Base-by-base conservation (phyloP, 2,113 vertebrate species). In the Embiotoca jacksoni region DNA sequence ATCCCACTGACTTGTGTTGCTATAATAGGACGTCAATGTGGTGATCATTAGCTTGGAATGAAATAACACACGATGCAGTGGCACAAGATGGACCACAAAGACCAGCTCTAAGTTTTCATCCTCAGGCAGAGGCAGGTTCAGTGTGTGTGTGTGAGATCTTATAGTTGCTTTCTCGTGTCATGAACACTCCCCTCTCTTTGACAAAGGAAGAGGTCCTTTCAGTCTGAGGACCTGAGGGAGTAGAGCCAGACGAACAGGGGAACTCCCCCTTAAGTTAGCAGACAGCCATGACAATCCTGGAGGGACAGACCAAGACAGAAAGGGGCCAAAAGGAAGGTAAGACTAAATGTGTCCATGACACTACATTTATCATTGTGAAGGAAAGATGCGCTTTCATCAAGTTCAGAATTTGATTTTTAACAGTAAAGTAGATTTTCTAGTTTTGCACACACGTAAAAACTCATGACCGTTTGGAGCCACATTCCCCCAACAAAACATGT, bases 21-120 rank as follows among this genome's bases (percentile, higher is more conserved):
- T 70, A 71, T 60, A 81, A 82, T 65, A 80, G 70, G 64, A 89
- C 80, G 78, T 76, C 62, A 81, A 76, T 81, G 80, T 80, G 81
- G 72, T 58, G 71, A 84, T 84, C 68, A 72, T 83, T 88, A 72
- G 61, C 70, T 35, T 58, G 83, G 78, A 80, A 70, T 67, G 63
- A 91, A 83, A 92, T 55, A 55, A 47, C 69, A 70, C 7, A 70
- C 81, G 89, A 80, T 61, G 72, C 33, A 37, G 50, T 33, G n/a
- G 9, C 66, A 64, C 44, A 39, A 13, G 11, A 70, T 13, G 36
- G 33, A 63, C 60, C 73, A 88, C 81, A 90, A 91, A 90, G 82
- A 82, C 49, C 64, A 63, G 81, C 68, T 91, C 89, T 89, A 89
- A 41, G 80, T 88, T 93, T 92, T 91, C 90, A 87, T 80, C 84